Evolutionary conservation across 2,797 vertebrate species (phyloP), one percentile per base, ranked within the genome.

Genomic region (Harpagifer antarcticus): DNA sequence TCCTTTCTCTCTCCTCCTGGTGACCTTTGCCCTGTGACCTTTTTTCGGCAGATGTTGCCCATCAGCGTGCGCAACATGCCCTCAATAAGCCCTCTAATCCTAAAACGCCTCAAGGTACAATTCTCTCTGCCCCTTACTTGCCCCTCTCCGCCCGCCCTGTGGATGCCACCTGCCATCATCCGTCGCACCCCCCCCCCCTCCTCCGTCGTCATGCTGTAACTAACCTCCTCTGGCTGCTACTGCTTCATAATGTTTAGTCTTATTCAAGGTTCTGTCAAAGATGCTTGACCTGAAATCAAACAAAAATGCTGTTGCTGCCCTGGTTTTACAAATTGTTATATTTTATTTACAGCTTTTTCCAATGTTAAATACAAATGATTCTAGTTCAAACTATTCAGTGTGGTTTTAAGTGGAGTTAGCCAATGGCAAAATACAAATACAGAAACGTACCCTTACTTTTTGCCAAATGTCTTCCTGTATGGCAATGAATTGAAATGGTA

Each of bases 31-130:
- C 94, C 93, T 82, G 94, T 90, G 94, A 94, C 91, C 91, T 93
- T 89, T 93, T 92, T 93, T 92, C 86, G 78, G 93, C 97, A 99
- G 98, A 96, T 99, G 96, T 96, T 99, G 95, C 98, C 98, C 96
- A 97, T 99, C 97, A 97, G 97, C 86, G 96, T 99, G 92, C 97
- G 98, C 93, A 96, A 95, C 93, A 96, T 99, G 97, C 97, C 97
- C 93, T 96, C 97, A 93, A 96, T 98, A 95, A 96, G 96, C 89
- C 97, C 98, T 95, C 96, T 99, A 96, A 97, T 98, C 93, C 96
- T 98, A 95, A 96, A 98, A 94, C 97, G 97, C 93, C 97, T 97
- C 92, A 98, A 99, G 98, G 98, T 99, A 99, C 96, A 96, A 91
- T 84, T 94, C 89, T 95, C 84, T 94, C 75, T 92, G 86, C 23